phyloP scores from a whole-genome alignment of 1,140 invertebrate species.

The Nymphalis io region DNA sequence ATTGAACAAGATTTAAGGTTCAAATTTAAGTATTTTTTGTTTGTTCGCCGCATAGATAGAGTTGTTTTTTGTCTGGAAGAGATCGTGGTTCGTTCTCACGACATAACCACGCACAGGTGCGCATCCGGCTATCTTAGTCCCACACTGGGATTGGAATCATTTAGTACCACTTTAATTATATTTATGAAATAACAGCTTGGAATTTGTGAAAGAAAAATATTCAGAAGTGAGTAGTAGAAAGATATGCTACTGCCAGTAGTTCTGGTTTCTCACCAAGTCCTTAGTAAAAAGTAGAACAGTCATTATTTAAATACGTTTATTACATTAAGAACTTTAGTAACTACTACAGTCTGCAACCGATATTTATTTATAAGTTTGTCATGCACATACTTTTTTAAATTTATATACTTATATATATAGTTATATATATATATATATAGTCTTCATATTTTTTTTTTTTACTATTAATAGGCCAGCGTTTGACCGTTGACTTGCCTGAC shows the following conservation, averaged over 20 bases:
- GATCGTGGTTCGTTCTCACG: slow-evolving; percentile 68
- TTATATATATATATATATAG: no score
- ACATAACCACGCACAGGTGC: slow-evolving; percentile 62
- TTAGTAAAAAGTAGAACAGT: not conserved
- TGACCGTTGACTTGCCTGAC: no score
- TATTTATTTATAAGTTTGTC: no score
- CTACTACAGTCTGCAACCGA: no score
- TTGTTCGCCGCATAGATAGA: slow-evolving; percentile 5
- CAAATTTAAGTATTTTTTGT: slow-evolving; percentile 27
- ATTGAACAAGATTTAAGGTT: slow-evolving; percentile 32
- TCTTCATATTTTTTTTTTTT: no score
- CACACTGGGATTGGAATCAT: slow-evolving; percentile 58
- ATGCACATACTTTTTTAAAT: no score
- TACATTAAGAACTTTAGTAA: no score
- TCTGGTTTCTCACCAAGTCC: not conserved
- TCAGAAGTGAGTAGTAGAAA: not conserved
- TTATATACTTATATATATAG: no score
- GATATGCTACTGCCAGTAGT: not conserved
- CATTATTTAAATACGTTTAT: no score
- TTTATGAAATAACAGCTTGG: slow-evolving; percentile 37
- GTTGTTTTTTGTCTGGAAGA: slow-evolving; percentile 43
- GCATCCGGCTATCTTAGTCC: slow-evolving; percentile 72
- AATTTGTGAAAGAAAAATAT: slow-evolving; percentile 29
- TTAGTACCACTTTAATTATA: slow-evolving; percentile 52
- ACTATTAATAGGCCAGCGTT: no score